Base-by-base conservation (phyloP, 2,797 vertebrate genomes). In the Danionella dracula region DNA sequence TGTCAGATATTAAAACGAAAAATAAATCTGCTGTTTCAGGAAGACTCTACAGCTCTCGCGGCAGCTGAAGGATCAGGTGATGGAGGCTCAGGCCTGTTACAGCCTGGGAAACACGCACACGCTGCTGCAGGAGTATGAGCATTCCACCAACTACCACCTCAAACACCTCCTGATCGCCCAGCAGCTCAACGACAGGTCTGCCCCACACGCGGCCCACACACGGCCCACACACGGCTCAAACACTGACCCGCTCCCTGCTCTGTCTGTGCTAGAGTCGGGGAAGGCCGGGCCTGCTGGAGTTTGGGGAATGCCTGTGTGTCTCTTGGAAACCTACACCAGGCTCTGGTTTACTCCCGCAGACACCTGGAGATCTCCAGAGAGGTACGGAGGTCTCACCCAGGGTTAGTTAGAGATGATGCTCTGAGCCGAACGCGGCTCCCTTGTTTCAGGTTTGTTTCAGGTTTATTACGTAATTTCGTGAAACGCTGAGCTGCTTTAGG, bases 1-100 rank as follows among this genome's bases (percentile, higher is more conserved):
- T n/a, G n/a, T n/a, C n/a, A n/a, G n/a, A n/a, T n/a, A n/a, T 27
- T 27, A 3, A 27, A 27, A 27, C 3, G 6, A 6, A 27, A 27
- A 27, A 27, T 27, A 27, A 27, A 27, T 27, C 3, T 27, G 23
- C 6, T 27, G 23, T 27, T 9, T 1, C 70, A 99, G 97, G 84
- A 99, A 98, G 84, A 98, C 96, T 0, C 83, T 99, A 48, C 95
- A 99, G 66, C 83, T 99, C 42, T 95, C 97, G 10, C 88, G 94
- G 8, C 94, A 99, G 78, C 89, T 99, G 69, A 88, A 93, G 78
- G 96, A 99, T 79, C 93, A 93, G 79, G 94, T 93, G 4, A 94
- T 97, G 80, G 97, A 99, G 83, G 97, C 97, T 0, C 97, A 99
- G 83, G 94, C 96, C 0, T 99, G 97, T 78, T 99, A 98, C 83